Conservation (phyloP, 30 jellyfish, hydroid and myxozoan species). For the Turritopsis dohrnii region DNA sequence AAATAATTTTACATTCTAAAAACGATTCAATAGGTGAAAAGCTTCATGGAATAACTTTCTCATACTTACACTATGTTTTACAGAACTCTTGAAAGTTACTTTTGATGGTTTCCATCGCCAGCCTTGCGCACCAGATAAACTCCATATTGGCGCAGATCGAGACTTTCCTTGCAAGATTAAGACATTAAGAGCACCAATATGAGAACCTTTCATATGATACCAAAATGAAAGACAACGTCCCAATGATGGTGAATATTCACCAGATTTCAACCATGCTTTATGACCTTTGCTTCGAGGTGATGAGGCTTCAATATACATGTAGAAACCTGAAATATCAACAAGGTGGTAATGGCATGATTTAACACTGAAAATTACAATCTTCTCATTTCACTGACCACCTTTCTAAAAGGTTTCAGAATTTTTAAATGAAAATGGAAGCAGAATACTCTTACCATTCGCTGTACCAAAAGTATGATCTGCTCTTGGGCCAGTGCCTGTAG, state of each 20-base stretch:
- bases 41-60: background rate
- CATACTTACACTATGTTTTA: constrained; percentile 61
- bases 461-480: constrained; percentile 81
- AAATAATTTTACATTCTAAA: background rate
- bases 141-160: constrained; percentile 71
- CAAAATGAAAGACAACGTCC: constrained; percentile 95
- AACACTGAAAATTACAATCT: background rate
- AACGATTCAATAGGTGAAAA: background rate
- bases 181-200: constrained; percentile 69
- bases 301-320: constrained; percentile 85
- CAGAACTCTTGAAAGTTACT: constrained; percentile 72
- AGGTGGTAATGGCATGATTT: background rate
- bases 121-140: constrained; percentile 83
- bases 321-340: constrained; percentile 46
- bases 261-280: constrained; percentile 91
- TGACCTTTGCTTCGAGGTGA: constrained; percentile 81
- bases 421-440: background rate
- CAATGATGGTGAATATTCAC: constrained; percentile 51
- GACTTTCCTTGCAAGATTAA: constrained; percentile 61
- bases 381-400: no score
- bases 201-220: constrained; percentile 89
- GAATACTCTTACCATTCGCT: constrained; percentile 30
- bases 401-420: no score
- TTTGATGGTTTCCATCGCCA: constrained; percentile 74
- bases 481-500: constrained; percentile 76